phyloP scores from a whole-genome alignment of 2,888 invertebrate genomes.

The Plagiodera versicolora region DNA sequence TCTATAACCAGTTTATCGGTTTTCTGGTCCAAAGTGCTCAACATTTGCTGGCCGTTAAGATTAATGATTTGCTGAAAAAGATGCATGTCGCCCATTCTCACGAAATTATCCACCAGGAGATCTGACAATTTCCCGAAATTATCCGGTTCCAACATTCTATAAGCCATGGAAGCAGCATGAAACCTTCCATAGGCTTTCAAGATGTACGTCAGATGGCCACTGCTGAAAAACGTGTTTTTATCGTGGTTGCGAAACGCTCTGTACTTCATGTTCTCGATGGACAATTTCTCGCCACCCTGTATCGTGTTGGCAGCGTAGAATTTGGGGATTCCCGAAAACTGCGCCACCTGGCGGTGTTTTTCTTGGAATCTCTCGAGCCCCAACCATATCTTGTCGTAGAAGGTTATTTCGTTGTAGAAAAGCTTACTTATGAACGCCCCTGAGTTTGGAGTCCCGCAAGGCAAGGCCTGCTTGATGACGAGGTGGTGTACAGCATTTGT shows the following conservation, averaged over 20 bases:
- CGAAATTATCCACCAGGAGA: not conserved
- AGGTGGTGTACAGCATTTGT: conserved; percentile 11
- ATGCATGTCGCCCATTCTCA: not conserved
- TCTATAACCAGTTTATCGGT: not conserved
- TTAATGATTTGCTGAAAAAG: not conserved
- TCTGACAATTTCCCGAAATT: not conserved
- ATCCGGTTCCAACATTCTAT: not conserved
- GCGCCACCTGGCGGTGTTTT: not conserved
- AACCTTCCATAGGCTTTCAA: not conserved
- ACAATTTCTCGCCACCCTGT: conserved; percentile 7
- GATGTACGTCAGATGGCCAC: not conserved
- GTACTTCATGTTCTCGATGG: not conserved
- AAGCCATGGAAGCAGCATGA: not conserved
- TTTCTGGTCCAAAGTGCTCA: not conserved
- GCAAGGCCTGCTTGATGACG: conserved; percentile 21
- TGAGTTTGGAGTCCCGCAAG: not conserved
- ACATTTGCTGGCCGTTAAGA: not conserved
- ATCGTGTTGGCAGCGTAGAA: not conserved
- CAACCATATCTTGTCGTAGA: conserved; percentile 21
- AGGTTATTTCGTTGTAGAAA: conserved; percentile 24
- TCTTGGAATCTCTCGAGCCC: conserved; percentile 16
- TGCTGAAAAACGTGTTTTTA: conserved; percentile 7
- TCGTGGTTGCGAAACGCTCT: not conserved
- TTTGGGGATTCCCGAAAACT: conserved; percentile 1
- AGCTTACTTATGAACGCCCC: conserved; percentile 5